These are phyloP conservation scores for Mus minutoides DNA, from an alignment of 2,797 vertebrate species.

Conservation along the genomic window DNA sequence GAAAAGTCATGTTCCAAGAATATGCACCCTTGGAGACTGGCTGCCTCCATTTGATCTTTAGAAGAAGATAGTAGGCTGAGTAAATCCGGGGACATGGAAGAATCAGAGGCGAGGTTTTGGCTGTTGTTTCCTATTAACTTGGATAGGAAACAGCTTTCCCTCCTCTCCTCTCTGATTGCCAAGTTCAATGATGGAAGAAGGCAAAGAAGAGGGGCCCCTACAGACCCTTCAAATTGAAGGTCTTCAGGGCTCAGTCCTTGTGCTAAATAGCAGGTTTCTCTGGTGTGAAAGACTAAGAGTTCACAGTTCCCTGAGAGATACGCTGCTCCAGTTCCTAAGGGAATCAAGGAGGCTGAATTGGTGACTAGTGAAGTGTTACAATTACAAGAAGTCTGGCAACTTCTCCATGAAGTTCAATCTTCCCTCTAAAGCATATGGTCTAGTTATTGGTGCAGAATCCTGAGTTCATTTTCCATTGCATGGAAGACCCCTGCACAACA, in stretches of 20 bases:
- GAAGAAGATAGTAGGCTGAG: not conserved
- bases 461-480: slow-evolving; percentile 94
- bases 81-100: not conserved
- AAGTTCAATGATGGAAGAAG: not conserved
- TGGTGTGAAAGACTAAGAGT: slow-evolving; percentile 90
- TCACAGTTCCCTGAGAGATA: slow-evolving; percentile 92
- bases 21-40: not conserved
- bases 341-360: slow-evolving; percentile 85
- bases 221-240: slow-evolving; percentile 81
- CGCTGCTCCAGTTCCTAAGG: slow-evolving; percentile 95
- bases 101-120: not conserved
- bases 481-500: slow-evolving; percentile 96
- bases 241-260: slow-evolving; percentile 90
- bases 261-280: slow-evolving; percentile 93
- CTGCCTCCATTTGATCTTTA: slow-evolving; percentile 1
- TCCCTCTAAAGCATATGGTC: slow-evolving; percentile 92
- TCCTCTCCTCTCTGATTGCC: not conserved
- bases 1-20: slow-evolving; percentile 1
- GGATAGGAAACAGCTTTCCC: not conserved
- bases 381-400: not conserved
- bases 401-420: slow-evolving; percentile 75
- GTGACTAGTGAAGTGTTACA: slow-evolving; percentile 46
- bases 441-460: slow-evolving; percentile 94
- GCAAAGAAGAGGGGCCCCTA: not conserved
- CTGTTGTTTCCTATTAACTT: not conserved